Conservation (phyloP, 2,797 vertebrate species). For the Lacerta agilis region DNA sequence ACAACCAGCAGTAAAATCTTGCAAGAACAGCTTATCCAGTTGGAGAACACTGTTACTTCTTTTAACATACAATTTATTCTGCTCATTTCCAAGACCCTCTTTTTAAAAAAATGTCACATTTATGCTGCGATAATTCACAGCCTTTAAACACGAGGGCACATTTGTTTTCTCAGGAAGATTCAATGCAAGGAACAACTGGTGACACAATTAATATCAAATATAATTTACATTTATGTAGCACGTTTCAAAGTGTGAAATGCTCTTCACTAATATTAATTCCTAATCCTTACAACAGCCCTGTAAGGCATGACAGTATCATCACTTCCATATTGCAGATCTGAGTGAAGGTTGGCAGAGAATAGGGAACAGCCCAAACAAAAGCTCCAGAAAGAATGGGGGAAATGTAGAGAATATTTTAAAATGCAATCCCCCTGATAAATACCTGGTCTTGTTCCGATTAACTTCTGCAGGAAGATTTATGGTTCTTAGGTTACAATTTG, state of each 20-base stretch:
- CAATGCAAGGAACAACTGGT: not conserved
- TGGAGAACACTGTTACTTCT: constrained; percentile 32
- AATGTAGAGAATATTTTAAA: too few species aligned
- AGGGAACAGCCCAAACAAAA: too few species aligned
- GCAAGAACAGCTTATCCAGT: constrained; percentile 6
- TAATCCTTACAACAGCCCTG: not conserved
- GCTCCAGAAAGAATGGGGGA: too few species aligned
- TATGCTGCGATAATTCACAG: constrained; percentile 47
- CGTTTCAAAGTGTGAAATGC: not conserved
- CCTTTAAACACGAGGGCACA: constrained; percentile 39
- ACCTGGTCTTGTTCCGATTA: too few species aligned
- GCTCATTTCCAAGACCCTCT: constrained; percentile 39
- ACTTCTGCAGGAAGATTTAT: too few species aligned
- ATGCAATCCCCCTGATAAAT: too few species aligned
- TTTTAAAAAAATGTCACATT: constrained; percentile 36
- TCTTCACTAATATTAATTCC: not conserved
- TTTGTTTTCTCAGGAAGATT: constrained; percentile 45
- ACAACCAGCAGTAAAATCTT: constrained; percentile 50
- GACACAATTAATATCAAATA: constrained; percentile 24
- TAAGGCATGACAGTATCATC: not conserved
- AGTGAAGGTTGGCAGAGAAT: not conserved
- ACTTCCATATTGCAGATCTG: not conserved
- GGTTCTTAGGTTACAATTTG: too few species aligned
- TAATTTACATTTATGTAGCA: not conserved
- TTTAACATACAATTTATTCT: constrained; percentile 51